These are phyloP conservation scores for Enteromius trimaculatus DNA, from an alignment of 2,797 vertebrate species.

Conservation along the genomic window DNA sequence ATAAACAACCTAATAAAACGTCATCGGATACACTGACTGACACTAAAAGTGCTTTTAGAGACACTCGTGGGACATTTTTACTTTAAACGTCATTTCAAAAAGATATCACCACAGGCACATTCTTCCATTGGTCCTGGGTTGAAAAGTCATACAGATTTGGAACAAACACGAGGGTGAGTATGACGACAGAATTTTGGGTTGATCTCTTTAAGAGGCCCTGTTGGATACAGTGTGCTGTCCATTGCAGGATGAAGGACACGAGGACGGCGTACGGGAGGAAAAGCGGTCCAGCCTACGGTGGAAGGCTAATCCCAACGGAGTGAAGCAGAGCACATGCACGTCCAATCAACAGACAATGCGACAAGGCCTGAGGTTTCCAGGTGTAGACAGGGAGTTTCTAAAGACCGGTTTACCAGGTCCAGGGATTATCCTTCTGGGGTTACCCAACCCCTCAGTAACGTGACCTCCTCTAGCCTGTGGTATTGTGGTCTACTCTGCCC, in stretches of 20 bases:
- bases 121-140: not conserved
- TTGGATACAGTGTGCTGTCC: conserved; percentile 25
- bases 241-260: conserved; percentile 47
- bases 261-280: conserved; percentile 54
- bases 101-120: not conserved
- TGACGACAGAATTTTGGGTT: not conserved
- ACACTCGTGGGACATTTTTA: not conserved
- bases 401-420: conserved; percentile 82
- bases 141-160: not conserved
- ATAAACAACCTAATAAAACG: not conserved
- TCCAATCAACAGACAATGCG: conserved; percentile 71
- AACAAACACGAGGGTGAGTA: not conserved
- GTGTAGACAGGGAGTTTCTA: conserved; percentile 69
- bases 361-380: conserved; percentile 68
- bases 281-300: conserved; percentile 61
- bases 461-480: conserved; percentile 62
- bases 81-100: not conserved
- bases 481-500: conserved; percentile 51
- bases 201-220: conserved; percentile 30
- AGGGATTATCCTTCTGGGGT: conserved; percentile 82
- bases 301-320: conserved; percentile 67
- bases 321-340: conserved; percentile 65
- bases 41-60: not conserved
- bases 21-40: not conserved
- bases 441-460: conserved; percentile 78